Conservation (phyloP, 2,797 vertebrate genomes). For the Pyrrhura leucotis region DNA sequence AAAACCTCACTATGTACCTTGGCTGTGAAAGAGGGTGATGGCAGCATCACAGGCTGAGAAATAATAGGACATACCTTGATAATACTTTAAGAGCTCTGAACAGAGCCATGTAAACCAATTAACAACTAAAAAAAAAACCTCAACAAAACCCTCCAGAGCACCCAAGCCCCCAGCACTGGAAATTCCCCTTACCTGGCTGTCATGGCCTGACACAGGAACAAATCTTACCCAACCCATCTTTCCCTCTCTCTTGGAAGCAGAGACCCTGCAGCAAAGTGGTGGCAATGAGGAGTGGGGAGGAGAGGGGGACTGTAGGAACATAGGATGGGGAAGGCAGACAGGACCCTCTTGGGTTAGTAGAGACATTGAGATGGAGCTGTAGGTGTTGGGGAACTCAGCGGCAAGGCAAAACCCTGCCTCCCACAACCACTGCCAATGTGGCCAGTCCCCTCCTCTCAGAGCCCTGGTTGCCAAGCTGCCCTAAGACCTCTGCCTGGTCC, state of each 20-base stretch:
- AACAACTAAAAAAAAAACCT: not conserved
- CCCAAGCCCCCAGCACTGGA: not conserved
- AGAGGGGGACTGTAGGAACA: not conserved
- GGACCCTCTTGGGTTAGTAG: not conserved
- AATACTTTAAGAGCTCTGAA: not conserved
- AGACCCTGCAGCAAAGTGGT: not conserved
- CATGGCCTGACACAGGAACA: not conserved
- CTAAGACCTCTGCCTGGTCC: not conserved
- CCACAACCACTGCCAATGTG: not conserved
- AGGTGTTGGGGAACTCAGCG: not conserved
- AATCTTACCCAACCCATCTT: not conserved
- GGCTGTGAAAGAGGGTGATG: not conserved
- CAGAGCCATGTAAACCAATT: not conserved
- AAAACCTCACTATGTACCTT: not conserved
- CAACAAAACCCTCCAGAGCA: not conserved
- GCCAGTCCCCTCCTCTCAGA: not conserved
- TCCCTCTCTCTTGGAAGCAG: not conserved
- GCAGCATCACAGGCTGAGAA: not conserved
- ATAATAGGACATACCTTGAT: not conserved
- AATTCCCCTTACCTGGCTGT: not conserved
- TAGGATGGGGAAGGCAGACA: not conserved
- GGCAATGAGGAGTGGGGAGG: not conserved
- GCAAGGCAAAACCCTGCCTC: not conserved
- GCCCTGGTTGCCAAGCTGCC: not conserved
- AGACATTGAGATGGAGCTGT: not conserved